Evolutionary conservation across 2,113 vertebrate species (phyloP), one percentile per base, ranked within the genome.

Genomic region (Dipodomys ordii): DNA sequence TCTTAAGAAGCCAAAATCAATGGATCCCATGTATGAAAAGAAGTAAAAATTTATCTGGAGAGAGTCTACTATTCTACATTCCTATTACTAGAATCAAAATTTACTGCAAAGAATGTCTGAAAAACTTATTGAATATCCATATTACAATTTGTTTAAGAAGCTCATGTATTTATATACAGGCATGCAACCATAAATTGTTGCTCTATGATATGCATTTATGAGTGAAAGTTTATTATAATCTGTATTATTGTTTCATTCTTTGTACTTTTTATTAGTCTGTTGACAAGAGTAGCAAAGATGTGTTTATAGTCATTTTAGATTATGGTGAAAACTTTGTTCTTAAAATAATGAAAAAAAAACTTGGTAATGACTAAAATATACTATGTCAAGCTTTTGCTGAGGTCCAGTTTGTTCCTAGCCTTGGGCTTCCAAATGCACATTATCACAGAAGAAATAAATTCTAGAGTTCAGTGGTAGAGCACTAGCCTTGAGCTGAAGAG

Each of bases 231-330:
- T 88, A 71, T 83, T 87, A 44, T 86, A 83, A 92, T 2, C 19
- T 92, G 49, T 76, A 86, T 22, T 96, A 69, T 80, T 95, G 25
- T 96, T 96, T 35, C 53, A 83, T 64, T 49, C 0, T 4, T 57
- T 4, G 87, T 80, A 49, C 32, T 3, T 13, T 97, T 92, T 25
- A 65, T 92, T 32, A 30, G 46, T 46, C 78, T n/a, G 20, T 87
- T 91, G 60, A 84, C 20, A 76, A 1, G 64, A 94, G 76, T 68
- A 87, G 46, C 53, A 91, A 80, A 69, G 68, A 93, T 94, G 89
- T 64, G n/a, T 92, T 87, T 87, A 92, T 16, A 85, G 10, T 72
- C 39, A 8, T 53, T 90, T 91, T 93, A 46, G 93, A 88, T 96
- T 94, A 93, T 30, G 83, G 0, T 60, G 6, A 44, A 85, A 87